Conservation (phyloP, 1,140 invertebrate genomes). For the Reticulitermes speratus region DNA sequence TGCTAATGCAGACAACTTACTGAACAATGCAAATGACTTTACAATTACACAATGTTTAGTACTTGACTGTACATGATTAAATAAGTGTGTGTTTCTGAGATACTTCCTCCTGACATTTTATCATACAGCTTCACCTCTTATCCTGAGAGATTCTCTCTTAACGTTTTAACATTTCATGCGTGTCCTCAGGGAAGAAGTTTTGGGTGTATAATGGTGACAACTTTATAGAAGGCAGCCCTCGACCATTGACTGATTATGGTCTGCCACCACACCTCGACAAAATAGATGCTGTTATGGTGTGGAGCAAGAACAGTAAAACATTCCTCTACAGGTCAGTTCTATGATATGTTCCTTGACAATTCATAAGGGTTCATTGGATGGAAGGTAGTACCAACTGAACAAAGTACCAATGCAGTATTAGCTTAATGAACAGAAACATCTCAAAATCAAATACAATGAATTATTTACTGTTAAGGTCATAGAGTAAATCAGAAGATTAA, state of each 20-base stretch:
- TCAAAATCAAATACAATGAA: neutral
- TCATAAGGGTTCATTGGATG: no score
- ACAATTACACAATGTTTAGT: no score
- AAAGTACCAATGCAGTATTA: neutral
- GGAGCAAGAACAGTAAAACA: constrained; percentile 56
- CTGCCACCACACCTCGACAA: constrained; percentile 61
- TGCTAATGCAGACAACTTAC: no score
- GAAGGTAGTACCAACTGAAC: neutral
- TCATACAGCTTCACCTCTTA: no score
- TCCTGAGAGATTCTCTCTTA: no score
- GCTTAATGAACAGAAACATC: neutral
- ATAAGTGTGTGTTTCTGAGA: no score
- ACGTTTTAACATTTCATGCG: neutral
- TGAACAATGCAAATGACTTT: no score
- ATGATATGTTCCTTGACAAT: no score
- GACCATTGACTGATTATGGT: constrained; percentile 58
- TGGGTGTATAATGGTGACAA: constrained; percentile 66
- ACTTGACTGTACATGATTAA: no score
- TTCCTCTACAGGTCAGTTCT: constrained; percentile 52
- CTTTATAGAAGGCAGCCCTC: constrained; percentile 55
- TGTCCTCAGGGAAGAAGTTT: constrained; percentile 57
- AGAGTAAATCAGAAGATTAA: neutral
- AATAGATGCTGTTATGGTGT: constrained; percentile 69
- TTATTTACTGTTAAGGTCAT: neutral
- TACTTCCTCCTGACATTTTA: no score